phyloP scores from a whole-genome alignment of 2,113 vertebrate genomes.

The Sardina pilchardus region DNA sequence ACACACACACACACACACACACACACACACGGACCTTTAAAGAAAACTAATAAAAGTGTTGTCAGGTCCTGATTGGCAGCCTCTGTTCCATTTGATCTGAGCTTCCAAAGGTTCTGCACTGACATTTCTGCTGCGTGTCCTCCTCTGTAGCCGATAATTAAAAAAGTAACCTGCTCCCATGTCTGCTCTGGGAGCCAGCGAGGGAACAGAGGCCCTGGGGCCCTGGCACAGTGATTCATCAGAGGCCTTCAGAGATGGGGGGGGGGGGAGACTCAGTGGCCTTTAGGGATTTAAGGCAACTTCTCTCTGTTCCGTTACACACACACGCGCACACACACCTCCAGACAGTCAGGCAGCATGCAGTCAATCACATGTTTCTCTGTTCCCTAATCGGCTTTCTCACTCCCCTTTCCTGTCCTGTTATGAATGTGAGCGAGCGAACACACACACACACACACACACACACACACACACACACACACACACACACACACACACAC shows the following conservation, averaged over 20 bases:
- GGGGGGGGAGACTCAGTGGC: background rate
- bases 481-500: background rate
- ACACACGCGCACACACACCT: background rate
- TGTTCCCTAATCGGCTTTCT: background rate
- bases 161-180: background rate
- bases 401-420: background rate
- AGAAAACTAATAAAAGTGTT: constrained; percentile 22
- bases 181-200: background rate
- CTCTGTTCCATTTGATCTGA: constrained; percentile 12
- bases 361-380: background rate
- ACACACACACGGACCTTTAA: background rate
- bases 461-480: background rate
- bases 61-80: background rate
- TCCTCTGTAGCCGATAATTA: background rate
- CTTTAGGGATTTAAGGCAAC: background rate
- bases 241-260: background rate
- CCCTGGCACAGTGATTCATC: background rate
- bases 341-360: background rate
- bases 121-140: background rate
- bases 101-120: background rate
- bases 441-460: background rate
- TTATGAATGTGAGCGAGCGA: background rate
- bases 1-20: background rate
- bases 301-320: background rate
- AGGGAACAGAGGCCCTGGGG: background rate